phyloP scores from a whole-genome alignment of 2,888 invertebrate species.

The Cepaea hortensis region DNA sequence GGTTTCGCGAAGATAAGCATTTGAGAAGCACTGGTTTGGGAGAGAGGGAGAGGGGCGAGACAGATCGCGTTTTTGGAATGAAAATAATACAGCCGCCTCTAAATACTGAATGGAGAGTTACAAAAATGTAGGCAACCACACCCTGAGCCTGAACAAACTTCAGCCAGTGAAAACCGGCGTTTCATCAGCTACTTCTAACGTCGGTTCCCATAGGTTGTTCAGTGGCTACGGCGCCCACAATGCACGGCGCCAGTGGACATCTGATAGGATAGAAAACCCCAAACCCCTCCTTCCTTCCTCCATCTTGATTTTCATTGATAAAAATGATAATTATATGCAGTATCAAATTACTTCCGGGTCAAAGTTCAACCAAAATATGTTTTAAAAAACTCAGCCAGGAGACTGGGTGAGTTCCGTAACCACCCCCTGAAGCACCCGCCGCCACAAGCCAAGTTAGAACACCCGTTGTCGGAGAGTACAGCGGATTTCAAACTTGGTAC shows the following conservation, averaged over 20 bases:
- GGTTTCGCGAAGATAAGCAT: too few species aligned
- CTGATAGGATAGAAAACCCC: background rate
- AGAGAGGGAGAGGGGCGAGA: too few species aligned
- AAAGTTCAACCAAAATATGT: constrained; percentile 65
- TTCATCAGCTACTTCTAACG: background rate
- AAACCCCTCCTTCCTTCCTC: background rate
- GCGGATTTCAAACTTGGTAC: background rate
- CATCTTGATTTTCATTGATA: constrained; percentile 29
- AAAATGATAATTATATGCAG: constrained; percentile 35
- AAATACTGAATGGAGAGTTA: background rate
- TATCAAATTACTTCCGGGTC: constrained; percentile 55
- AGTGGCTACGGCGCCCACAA: background rate
- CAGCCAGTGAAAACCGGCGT: background rate
- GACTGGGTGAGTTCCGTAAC: constrained; percentile 29
- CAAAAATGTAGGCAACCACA: background rate
- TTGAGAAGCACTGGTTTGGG: too few species aligned
- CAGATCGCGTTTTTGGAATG: background rate
- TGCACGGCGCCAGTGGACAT: background rate
- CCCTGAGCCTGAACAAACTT: background rate
- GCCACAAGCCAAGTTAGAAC: constrained; percentile 12
- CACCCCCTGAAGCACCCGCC: background rate
- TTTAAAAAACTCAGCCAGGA: constrained; percentile 61
- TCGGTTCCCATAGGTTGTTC: background rate
- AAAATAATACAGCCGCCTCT: background rate
- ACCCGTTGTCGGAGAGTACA: background rate